These are phyloP conservation scores for Rotaria sp. DNA, from an alignment of 2,888 invertebrate species.

Conservation along the genomic window DNA sequence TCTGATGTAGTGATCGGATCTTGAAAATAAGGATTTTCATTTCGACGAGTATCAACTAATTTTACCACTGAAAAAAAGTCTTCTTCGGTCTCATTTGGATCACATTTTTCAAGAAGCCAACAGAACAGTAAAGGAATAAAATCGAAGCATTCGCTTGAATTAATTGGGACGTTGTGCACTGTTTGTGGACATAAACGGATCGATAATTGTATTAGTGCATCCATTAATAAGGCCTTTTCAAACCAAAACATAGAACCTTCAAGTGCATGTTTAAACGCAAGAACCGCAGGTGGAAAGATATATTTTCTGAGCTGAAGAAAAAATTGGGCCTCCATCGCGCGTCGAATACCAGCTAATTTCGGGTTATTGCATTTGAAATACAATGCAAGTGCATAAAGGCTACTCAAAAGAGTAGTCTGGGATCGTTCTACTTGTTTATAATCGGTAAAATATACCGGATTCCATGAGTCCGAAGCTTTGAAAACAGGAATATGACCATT, in stretches of 20 bases:
- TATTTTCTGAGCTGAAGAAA: background rate
- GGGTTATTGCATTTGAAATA: background rate
- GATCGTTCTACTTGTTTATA: background rate
- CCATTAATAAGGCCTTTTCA: background rate
- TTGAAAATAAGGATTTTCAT: background rate
- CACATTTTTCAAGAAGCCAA: background rate
- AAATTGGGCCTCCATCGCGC: background rate
- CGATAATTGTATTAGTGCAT: background rate
- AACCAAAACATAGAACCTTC: background rate
- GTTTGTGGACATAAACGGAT: background rate
- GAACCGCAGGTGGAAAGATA: background rate
- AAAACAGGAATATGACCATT: background rate
- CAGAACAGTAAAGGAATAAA: background rate
- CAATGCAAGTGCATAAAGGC: background rate
- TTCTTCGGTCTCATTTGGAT: background rate
- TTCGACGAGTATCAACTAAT: background rate
- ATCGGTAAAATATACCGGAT: background rate
- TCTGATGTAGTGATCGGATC: background rate
- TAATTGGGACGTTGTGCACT: background rate
- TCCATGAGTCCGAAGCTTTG: background rate
- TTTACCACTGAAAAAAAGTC: background rate
- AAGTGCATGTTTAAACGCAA: background rate
- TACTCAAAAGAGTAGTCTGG: background rate
- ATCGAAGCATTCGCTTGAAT: background rate
- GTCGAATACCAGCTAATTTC: background rate